Evolutionary conservation across 2,888 invertebrate species (phyloP), one percentile per base, ranked within the genome.

Genomic region (Chromoteleia sp.): DNA sequence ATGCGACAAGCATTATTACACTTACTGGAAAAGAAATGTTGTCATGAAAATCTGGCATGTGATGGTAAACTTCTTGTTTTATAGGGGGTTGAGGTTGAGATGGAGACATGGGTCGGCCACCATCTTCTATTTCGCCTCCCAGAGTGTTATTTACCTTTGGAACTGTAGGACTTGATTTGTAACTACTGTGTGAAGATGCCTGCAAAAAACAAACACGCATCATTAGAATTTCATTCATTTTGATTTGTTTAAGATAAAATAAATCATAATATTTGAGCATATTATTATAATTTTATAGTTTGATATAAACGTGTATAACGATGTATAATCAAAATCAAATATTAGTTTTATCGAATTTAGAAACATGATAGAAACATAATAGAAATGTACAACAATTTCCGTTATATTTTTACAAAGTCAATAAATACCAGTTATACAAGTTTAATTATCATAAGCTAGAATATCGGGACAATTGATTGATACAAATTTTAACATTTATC

Each of bases 81-180:
- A 94, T 93, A 88, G 93, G 93, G 85, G 91, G 89, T 86, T 90
- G 90, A 85, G 92, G 89, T 85, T 93, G 93, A 79, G 93, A 92
- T 90, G 93, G 92, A 88, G 94, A 92, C 92, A 93, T 92, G 91
- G 93, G 92, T 90, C 94, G 93, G 74, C 92, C 91, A 84, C 92
- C 91, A 87, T 92, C 92, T 84, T 93, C 93, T 82, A 94, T 89
- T 87, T 93, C 93, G 85, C 91, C 91, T 86, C 92, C 92, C 87
- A 92, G 92, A 88, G 94, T 93, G 89, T 94, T 93, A 92, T 94
- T 94, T 91, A 94, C 92, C 93, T 95, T 95, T 93, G 94, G 94
- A 88, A 91, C 89, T 86, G 89, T 87, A 86, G 94, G 94, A 92
- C 93, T 94, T 92, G 94, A 93, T 93, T 94, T 94, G 92, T 93